A percentile compares a stretch with the other conserved stretches of the same genome.
These are phyloP conservation scores for Sinocyclocheilus anshuiensis DNA, from an alignment of 2,113 vertebrate species.

Conservation along the genomic window DNA sequence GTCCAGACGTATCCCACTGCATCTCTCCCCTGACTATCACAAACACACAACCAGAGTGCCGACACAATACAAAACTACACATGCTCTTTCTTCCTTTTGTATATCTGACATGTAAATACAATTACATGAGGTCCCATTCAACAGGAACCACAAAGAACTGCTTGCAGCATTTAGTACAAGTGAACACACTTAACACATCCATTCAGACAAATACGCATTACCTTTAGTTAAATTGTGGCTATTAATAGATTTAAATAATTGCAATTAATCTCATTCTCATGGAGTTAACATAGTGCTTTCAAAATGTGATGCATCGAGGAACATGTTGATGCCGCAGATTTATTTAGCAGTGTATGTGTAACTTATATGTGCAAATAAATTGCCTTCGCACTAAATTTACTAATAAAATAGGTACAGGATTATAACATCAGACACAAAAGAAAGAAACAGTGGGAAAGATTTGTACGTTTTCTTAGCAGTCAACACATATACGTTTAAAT, in stretches of 20 bases:
- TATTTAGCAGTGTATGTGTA: neutral
- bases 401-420: neutral
- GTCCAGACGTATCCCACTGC: constrained; percentile 31
- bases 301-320: too few species aligned
- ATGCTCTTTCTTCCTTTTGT: neutral
- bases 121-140: neutral
- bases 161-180: neutral
- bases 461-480: neutral
- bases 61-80: constrained; percentile 8
- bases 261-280: too few species aligned
- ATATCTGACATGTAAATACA: neutral
- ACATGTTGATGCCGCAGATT: neutral
- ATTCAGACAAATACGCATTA: neutral
- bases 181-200: neutral
- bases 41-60: constrained; percentile 4
- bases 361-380: neutral
- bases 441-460: neutral
- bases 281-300: too few species aligned
- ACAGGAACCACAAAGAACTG: neutral
- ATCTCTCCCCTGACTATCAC: constrained; percentile 26
- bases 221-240: too few species aligned
- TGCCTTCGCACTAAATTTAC: neutral
- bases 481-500: neutral
- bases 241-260: too few species aligned
- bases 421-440: neutral